Evolutionary conservation across 2,888 invertebrate species (phyloP).

Genomic region (Thecocarcelia acutangulata): DNA sequence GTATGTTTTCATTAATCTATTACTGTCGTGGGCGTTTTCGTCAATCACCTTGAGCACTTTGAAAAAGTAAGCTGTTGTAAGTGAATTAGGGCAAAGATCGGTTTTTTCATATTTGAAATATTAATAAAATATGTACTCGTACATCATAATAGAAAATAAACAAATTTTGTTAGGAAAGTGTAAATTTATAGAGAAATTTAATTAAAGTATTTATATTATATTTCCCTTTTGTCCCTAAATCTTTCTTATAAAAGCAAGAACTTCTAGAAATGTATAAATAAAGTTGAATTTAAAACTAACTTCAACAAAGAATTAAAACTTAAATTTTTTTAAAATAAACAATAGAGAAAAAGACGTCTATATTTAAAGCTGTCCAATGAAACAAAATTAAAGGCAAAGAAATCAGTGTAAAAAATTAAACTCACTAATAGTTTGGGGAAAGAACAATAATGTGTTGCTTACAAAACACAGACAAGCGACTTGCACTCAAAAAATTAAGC

Average conservation of each 20-base stretch:
- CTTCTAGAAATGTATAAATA: slow-evolving; percentile 12
- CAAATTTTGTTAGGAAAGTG: slow-evolving; percentile 51
- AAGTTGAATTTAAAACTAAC: slow-evolving; percentile 20
- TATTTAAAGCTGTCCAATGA: slow-evolving; percentile 37
- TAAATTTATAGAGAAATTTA: slow-evolving; percentile 64
- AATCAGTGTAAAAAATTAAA: neutral
- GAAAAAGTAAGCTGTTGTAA: too few relatives aligned
- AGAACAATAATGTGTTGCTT: too few relatives aligned
- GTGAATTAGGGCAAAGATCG: too few relatives aligned
- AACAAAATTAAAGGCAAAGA: slow-evolving; percentile 7
- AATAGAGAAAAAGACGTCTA: neutral
- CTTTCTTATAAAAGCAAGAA: slow-evolving; percentile 7
- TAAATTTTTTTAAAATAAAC: neutral
- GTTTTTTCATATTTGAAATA: slow-evolving; percentile 10
- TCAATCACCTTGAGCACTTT: too few relatives aligned
- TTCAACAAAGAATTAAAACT: slow-evolving; percentile 9
- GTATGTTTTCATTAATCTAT: too few relatives aligned
- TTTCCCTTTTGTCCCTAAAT: slow-evolving; percentile 28
- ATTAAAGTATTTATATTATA: slow-evolving; percentile 44
- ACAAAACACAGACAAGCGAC: too few relatives aligned
- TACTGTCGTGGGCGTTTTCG: too few relatives aligned
- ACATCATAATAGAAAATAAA: slow-evolving; percentile 6
- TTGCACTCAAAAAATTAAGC: too few relatives aligned
- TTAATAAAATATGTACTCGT: slow-evolving; percentile 28
- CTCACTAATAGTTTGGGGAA: too few relatives aligned